Base-by-base conservation (phyloP, 2,113 vertebrate genomes). In the Nothobranchius furzeri region DNA sequence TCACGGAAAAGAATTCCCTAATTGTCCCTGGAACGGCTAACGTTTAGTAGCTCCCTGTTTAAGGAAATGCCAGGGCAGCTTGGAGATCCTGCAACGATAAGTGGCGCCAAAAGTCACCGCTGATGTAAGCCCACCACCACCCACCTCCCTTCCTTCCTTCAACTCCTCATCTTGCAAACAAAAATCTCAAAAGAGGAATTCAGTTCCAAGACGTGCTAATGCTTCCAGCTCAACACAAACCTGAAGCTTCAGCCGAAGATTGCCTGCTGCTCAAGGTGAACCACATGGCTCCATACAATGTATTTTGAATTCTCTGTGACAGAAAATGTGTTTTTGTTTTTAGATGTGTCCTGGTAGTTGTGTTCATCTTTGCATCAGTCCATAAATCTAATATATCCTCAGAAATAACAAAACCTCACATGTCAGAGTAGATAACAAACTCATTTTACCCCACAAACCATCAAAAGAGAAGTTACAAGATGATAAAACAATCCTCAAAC, bases 51-150 rank as follows among this genome's bases (percentile, higher is more conserved):
- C 30, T 60, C 73, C 63, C 69, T 6, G 42, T 58, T 78, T 60
- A 73, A 89, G 89, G 84, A 90, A 90, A 88, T 84, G 84, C 87
- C 82, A 70, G 81, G 75, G 84, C 79, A 85, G 79, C 76, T 79
- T 81, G 73, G 83, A 90, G 89, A 90, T 90, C 84, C 84, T 54
- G 73, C 37, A 30, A 65, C 78, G 87, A 90, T 88, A 89, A 88
- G 84, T 79, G 87, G 89, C 85, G 86, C 89, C 87, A 78, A 78
- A 66, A 66, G 49, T 64, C 80, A 73, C 53, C 1, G 13, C 64
- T 86, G 84, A 87, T 81, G 84, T 87, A 86, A 87, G 75, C 7
- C 73, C 59, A 74, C 73, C 70, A 37, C 55, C 12, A 45, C 57
- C 49, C 25, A 48, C 37, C 46, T 46, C 53, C 36, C 7, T 55